These are phyloP conservation scores for Eupithecia vulgata DNA, from an alignment of 2,888 invertebrate species.

Conservation along the genomic window DNA sequence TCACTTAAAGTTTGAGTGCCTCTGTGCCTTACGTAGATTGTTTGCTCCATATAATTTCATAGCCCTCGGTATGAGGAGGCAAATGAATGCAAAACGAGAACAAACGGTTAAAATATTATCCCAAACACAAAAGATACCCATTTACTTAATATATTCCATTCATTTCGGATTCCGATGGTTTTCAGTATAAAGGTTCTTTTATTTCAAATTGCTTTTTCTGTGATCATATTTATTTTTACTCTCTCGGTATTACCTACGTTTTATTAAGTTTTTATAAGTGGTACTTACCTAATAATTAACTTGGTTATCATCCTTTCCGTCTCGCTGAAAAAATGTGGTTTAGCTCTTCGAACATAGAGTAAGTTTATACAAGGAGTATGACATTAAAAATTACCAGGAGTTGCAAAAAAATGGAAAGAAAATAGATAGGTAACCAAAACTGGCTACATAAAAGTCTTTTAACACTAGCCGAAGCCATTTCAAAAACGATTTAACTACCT, in stretches of 20 bases:
- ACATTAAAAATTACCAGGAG: not conserved
- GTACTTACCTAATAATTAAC: not conserved
- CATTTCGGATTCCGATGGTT: slow-evolving; percentile 47
- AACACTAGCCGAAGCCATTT: not conserved
- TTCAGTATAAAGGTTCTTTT: slow-evolving; percentile 19
- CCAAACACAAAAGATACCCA: slow-evolving; percentile 65
- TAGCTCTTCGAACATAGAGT: too few relatives aligned
- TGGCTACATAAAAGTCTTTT: not conserved
- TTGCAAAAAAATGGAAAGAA: not conserved
- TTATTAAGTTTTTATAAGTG: not conserved
- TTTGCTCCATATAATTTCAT: slow-evolving; percentile 76
- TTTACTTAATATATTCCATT: slow-evolving; percentile 68
- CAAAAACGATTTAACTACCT: not conserved
- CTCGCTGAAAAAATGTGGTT: not conserved
- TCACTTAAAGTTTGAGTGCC: slow-evolving; percentile 54
- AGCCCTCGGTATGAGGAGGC: slow-evolving; percentile 53
- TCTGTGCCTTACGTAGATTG: slow-evolving; percentile 58
- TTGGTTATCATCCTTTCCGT: not conserved
- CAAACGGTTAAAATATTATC: slow-evolving; percentile 63
- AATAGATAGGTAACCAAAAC: not conserved
- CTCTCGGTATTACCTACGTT: not conserved
- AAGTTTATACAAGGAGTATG: too few relatives aligned
- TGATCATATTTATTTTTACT: slow-evolving; percentile 3
- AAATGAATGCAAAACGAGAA: slow-evolving; percentile 62
- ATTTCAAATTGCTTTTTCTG: slow-evolving; percentile 19